Conservation (phyloP, 2,113 vertebrate genomes). For the Eurystomus gularis region DNA sequence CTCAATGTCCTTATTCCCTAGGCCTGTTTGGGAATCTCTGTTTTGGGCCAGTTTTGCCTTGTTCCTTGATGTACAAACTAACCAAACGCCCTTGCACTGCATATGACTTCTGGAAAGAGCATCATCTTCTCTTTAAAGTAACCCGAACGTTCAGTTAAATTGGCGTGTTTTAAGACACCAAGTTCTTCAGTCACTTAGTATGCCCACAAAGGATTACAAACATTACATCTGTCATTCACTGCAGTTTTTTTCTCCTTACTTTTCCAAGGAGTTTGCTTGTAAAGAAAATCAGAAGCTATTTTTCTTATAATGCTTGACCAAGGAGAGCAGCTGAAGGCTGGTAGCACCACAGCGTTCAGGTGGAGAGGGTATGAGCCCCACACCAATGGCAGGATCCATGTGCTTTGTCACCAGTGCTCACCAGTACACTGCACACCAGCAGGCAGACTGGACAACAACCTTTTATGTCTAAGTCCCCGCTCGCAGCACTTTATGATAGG, state of each 20-base stretch:
- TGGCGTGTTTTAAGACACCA: not conserved
- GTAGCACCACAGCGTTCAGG: not conserved
- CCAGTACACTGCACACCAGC: not conserved
- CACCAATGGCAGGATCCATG: too few species aligned
- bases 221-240: rapidly evolving
- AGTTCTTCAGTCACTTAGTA: not conserved
- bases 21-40: not conserved
- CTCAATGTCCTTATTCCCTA: too few species aligned
- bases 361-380: too few species aligned
- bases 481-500: not conserved
- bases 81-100: not conserved
- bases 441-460: not conserved
- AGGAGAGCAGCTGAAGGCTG: not conserved
- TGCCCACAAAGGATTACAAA: not conserved
- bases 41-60: not conserved
- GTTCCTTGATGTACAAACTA: not conserved
- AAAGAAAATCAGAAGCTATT: not conserved
- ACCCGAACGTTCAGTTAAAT: not conserved
- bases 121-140: not conserved
- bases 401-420: not conserved
- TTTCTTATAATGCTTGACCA: not conserved
- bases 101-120: not conserved
- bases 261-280: not conserved
- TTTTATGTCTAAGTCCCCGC: not conserved
- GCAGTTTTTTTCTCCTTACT: not conserved